Base-by-base conservation (phyloP, 2,888 invertebrate species). In the Leptinotarsa tumamoca region DNA sequence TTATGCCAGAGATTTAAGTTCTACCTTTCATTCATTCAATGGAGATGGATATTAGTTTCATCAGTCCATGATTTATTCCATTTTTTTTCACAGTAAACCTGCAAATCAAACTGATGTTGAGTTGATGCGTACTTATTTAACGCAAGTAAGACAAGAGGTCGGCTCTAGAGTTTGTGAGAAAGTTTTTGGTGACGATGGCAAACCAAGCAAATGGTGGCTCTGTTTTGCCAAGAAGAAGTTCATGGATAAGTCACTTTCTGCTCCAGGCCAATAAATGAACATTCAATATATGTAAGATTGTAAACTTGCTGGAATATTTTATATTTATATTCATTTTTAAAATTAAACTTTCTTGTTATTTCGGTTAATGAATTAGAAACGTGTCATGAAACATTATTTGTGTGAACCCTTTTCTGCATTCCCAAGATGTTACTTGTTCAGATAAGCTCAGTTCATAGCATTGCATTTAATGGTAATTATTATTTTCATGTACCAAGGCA, bases 211-310 rank as follows among this genome's bases (percentile, higher is more conserved):
- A 90, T 99, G 99, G 99, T 99, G 99, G 99, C 90, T 98, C 74
- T 99, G 99, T 88, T 99, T 99, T 90, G 95, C 98, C 49, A 98
- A 98, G 87, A 98, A 98, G 92, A 98, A 98, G 92, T 99, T 99
- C 88, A 99, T 99, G 98, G 99, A 99, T 88, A 99, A 99, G 88
- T 97, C 97, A 49, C 90, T 99, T 49, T 94, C 96, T 51, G 96
- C 94, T 0, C 97, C 96, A 3, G 97, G 97, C 61, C 95, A 95
- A 87, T 94, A 89, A 91, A 58, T 23, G 4, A 23, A 58, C 14
- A 13, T 58, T 58, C 33, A 5, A 18, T 27, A 43, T 4, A 15
- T 58, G 21, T 58, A 17, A 51, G 51, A 17, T 17, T 51, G 17
- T 14, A 14, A 17, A 17, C 51, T 14, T 17, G 4, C 51, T 51